Percentiles rank a stretch among this genome's conserved stretches.
Evolutionary conservation across 2,888 invertebrate genomes (phyloP).

Genomic region (Platycheirus rosarum): DNA sequence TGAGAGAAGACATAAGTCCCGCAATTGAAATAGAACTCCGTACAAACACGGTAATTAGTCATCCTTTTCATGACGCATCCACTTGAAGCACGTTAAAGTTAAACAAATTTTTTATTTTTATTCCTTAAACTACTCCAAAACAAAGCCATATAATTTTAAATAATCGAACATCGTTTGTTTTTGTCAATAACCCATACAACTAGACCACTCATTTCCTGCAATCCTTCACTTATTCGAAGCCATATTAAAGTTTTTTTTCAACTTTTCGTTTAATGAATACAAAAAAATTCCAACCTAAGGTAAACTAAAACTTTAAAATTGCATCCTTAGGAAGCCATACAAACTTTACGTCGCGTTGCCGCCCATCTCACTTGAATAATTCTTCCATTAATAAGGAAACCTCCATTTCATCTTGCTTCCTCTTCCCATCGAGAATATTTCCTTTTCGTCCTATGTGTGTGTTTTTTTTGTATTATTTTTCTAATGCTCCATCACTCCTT

Average conservation of each 20-base stretch:
- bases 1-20: no score
- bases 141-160: no score
- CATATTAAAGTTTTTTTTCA: background rate
- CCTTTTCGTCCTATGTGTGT: background rate
- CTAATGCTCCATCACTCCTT: constrained; percentile 3
- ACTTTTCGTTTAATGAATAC: background rate
- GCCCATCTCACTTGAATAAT: constrained; percentile 65
- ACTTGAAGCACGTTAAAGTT: no score
- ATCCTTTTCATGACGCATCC: no score
- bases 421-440: constrained; percentile 18
- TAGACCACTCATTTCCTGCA: background rate
- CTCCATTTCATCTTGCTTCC: constrained; percentile 54
- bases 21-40: no score
- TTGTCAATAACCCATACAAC: no score
- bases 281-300: background rate
- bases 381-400: constrained; percentile 72
- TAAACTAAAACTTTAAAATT: constrained; percentile 44
- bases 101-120: no score
- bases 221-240: background rate
- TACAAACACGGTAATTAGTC: no score
- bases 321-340: constrained; percentile 27
- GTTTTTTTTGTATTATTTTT: background rate
- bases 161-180: no score
- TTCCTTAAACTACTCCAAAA: no score
- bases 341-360: background rate